phyloP scores from a whole-genome alignment of 2,888 invertebrate species.

The Pterostichus madidus region DNA sequence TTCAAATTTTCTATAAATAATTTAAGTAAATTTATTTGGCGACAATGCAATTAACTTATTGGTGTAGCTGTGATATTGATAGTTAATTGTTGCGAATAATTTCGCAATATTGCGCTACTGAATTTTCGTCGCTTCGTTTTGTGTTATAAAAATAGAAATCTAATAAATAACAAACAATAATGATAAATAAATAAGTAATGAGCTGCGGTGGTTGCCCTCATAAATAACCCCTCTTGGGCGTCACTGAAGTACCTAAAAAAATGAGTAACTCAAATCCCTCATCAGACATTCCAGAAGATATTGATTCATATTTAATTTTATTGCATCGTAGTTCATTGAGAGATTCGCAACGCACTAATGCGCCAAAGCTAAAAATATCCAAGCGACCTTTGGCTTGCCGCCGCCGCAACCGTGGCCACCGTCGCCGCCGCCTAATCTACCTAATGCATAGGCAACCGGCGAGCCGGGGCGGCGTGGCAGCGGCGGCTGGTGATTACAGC shows the following conservation, averaged over 20 bases:
- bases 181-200: too few species aligned
- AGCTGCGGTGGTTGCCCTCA: too few species aligned
- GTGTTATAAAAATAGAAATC: too few species aligned
- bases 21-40: too few species aligned
- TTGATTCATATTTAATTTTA: conserved; percentile 3
- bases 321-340: conserved; percentile 4
- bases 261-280: not conserved
- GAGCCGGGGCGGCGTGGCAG: not conserved
- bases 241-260: not conserved
- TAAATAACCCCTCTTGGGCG: too few species aligned
- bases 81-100: not conserved
- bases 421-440: conserved; percentile 52
- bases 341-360: conserved; percentile 21
- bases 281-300: not conserved
- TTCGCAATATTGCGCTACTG: too few species aligned
- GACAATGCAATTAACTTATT: too few species aligned
- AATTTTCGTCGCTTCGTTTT: too few species aligned
- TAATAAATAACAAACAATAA: too few species aligned
- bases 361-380: conserved; percentile 59
- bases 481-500: conserved; percentile 4
- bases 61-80: too few species aligned
- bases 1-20: too few species aligned
- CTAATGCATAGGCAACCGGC: conserved; percentile 56
- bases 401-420: not conserved
- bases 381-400: conserved; percentile 46